These are phyloP conservation scores for Leucoraja ocellata DNA, from an alignment of 2,797 vertebrate genomes.

Conservation along the genomic window DNA sequence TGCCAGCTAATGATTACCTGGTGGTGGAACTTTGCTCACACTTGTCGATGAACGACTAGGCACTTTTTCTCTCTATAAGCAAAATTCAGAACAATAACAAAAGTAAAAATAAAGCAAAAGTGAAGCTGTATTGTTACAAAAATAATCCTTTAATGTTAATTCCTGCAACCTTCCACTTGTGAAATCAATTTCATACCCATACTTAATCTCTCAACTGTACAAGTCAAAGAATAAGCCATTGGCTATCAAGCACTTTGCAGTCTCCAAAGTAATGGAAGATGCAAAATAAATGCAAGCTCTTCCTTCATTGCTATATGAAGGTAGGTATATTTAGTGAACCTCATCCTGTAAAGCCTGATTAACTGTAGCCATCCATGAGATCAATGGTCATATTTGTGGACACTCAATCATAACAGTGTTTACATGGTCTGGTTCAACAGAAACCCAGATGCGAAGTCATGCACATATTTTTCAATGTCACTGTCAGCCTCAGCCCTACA, in stretches of 20 bases:
- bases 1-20: slow-evolving; percentile 51
- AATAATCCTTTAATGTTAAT: background rate
- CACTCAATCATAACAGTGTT: background rate
- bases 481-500: background rate
- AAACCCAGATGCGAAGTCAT: background rate
- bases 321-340: too few relatives aligned
- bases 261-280: too few relatives aligned
- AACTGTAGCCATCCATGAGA: too few relatives aligned
- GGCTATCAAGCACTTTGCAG: background rate
- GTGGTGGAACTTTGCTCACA: slow-evolving; percentile 52
- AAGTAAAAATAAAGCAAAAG: background rate
- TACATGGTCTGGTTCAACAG: background rate
- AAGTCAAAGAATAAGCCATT: background rate
- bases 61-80: slow-evolving; percentile 60
- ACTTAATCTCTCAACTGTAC: background rate
- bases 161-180: background rate
- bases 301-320: background rate
- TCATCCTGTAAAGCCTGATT: too few relatives aligned
- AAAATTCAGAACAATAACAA: slow-evolving; percentile 35
- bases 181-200: background rate
- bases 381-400: background rate
- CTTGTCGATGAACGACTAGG: slow-evolving; percentile 52
- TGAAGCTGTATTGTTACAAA: background rate
- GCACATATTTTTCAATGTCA: background rate
- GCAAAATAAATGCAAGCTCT: background rate